These are phyloP conservation scores for Cavia porcellus DNA, from an alignment of 2,113 vertebrate species.

Conservation along the genomic window DNA sequence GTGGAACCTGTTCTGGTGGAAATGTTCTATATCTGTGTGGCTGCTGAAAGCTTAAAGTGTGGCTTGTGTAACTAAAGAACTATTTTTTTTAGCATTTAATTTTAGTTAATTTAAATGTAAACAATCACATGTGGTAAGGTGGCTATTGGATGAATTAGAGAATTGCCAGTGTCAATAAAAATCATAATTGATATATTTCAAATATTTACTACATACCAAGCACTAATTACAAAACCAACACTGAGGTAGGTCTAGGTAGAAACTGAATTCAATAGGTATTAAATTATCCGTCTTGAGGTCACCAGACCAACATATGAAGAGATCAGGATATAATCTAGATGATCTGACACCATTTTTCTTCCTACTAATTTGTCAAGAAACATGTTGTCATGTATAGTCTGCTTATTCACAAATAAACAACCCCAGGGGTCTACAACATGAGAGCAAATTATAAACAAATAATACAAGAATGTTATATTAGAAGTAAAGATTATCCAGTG, in stretches of 20 bases:
- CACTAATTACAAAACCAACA: background rate
- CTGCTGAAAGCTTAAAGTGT: background rate
- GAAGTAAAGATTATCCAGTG: background rate
- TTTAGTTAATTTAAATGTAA: background rate
- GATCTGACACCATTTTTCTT: background rate
- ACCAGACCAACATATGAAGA: background rate
- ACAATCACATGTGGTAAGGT: background rate
- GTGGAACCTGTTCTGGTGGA: background rate
- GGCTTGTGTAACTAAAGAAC: background rate
- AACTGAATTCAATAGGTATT: background rate
- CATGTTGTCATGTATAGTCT: background rate
- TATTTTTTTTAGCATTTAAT: background rate
- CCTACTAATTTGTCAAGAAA: background rate
- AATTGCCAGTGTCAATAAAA: background rate
- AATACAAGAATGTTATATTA: background rate
- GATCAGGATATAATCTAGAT: background rate
- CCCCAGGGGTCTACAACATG: background rate
- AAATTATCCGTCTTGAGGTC: background rate
- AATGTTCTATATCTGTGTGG: background rate
- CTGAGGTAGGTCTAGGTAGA: background rate
- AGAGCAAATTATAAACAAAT: background rate
- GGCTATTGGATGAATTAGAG: background rate
- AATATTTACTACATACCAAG: background rate
- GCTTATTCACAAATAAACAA: background rate
- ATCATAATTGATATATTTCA: background rate